Evolutionary conservation across 2,113 vertebrate genomes (phyloP).

Genomic region (Siniperca knerii): DNA sequence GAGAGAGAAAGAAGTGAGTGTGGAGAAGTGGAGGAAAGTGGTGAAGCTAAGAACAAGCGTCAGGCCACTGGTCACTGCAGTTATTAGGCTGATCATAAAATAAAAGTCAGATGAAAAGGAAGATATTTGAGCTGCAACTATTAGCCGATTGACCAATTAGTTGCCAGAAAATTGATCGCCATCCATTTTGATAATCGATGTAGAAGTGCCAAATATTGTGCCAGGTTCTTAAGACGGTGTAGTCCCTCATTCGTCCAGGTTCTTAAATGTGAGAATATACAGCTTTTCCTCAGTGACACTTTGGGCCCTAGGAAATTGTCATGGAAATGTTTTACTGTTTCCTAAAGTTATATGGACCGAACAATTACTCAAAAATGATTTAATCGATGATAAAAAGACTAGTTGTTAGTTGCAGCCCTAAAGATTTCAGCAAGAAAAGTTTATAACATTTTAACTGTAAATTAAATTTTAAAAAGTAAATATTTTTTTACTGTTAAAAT

Average conservation of each 20-base stretch:
- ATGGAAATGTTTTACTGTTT: neutral
- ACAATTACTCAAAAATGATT: neutral
- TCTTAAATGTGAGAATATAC: neutral
- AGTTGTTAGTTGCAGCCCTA: neutral
- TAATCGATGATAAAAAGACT: neutral
- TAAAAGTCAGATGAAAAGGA: neutral
- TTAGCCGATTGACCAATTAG: neutral
- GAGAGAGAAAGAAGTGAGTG: neutral
- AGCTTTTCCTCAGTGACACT: neutral
- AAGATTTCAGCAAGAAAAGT: neutral
- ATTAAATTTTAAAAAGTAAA: too few species aligned
- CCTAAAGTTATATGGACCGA: neutral
- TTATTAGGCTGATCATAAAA: neutral
- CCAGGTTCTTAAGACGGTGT: neutral
- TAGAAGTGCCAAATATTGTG: neutral
- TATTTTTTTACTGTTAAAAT: too few species aligned
- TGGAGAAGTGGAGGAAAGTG: too few species aligned
- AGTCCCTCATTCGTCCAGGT: too few species aligned
- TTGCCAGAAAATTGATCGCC: neutral
- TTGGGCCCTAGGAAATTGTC: neutral
- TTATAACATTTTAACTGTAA: too few species aligned
- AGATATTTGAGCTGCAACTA: conserved; percentile 1
- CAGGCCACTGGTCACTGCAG: too few species aligned
- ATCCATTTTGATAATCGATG: neutral
- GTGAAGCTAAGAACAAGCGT: neutral